These are phyloP conservation scores for Griposia aprilina DNA, from an alignment of 2,888 invertebrate species.

Conservation along the genomic window DNA sequence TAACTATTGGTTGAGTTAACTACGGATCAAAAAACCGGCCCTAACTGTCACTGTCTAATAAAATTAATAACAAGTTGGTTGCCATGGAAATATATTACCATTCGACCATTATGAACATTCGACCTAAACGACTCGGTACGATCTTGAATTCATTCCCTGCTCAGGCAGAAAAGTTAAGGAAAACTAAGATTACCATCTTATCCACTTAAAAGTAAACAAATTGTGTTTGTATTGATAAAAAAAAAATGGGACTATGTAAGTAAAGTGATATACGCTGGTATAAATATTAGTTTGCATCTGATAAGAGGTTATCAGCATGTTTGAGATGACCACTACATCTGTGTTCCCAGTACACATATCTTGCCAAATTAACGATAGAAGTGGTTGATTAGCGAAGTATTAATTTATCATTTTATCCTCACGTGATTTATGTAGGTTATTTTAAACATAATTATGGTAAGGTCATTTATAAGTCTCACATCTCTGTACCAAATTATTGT, in stretches of 20 bases:
- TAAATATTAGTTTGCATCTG: constrained; percentile 3
- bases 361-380: not conserved
- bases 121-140: too few relatives aligned
- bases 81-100: too few relatives aligned
- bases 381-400: not conserved
- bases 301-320: constrained; percentile 26
- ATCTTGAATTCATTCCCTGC: not conserved
- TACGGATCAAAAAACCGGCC: too few relatives aligned
- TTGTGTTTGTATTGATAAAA: not conserved
- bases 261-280: not conserved
- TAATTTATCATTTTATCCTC: not conserved
- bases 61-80: too few relatives aligned
- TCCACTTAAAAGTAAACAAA: not conserved
- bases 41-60: too few relatives aligned
- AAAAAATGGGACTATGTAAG: not conserved
- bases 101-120: too few relatives aligned
- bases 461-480: too few relatives aligned
- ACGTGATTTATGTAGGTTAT: not conserved
- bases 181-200: not conserved
- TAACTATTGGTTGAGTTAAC: too few relatives aligned
- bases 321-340: constrained; percentile 3
- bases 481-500: too few relatives aligned
- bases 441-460: not conserved
- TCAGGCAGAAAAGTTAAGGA: not conserved
- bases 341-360: not conserved